Base-by-base conservation (phyloP, 2,113 vertebrate species). In the Percina caprodes region DNA sequence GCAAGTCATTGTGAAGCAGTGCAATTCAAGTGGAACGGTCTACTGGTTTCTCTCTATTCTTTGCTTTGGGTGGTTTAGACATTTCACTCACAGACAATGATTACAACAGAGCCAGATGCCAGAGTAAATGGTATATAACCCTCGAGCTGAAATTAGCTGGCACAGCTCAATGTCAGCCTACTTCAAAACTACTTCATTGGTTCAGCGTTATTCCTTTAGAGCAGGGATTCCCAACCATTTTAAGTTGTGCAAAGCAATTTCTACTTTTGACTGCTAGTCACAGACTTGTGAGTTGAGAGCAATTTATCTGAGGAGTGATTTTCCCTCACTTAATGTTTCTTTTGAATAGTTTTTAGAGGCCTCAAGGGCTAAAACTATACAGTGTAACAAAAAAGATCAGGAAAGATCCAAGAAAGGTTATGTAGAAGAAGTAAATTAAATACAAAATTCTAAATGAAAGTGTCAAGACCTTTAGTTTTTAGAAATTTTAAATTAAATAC, bases 41-140 rank as follows among this genome's bases (percentile, higher is more conserved):
- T 84, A 68, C 84, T 79, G 58, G 77, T 84, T 19, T 6, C 15
- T 52, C 6, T 0, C 4, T 60, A 35, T 42, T 80, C 56, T 83
- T 61, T 77, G 45, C 16, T 46, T 55, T 33, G 46, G 56, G 26
- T 58, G 48, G 42, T 35, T 52, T 52, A 61, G 60, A 62, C 52
- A 70, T 33, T 84, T 54, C 24, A 67, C 63, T 74, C 58, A 51
- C 3, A n/a, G 58, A 52, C 51, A 49, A 21, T 68, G 51, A 89
- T 79, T 77, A 70, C 73, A 80, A 61, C 24, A 21, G 21, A 59
- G 33, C 16, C 26, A 16, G 39, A 16, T 63, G 45, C 72, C 48
- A 79, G 62, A 79, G 73, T 58, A 49, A 51, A 74, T 65, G 30
- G 42, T 55, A 54, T 65, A 52, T 58, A 80, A 65, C 51, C 75